Base-by-base conservation (phyloP, 2,113 vertebrate species). In the Pavo muticus region DNA sequence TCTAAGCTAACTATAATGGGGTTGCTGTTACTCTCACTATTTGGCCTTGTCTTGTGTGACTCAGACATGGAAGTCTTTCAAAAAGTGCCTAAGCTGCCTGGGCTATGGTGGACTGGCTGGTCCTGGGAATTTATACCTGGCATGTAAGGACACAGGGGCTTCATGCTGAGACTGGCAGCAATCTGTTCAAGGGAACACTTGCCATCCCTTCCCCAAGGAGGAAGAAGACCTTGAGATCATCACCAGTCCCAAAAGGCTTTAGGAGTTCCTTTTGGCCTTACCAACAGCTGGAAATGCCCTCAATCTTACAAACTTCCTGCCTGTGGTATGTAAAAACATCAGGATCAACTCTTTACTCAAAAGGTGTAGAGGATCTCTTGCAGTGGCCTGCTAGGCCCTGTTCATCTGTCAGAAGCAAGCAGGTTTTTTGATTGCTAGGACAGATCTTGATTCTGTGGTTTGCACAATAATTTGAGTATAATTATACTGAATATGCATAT, bases 341-440 rank as follows among this genome's bases (percentile, higher is more conserved):
- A 44, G n/a, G 23, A 54, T 11, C 14, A 47, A 9, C 11, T 27
- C 18, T 52, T n/a, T 30, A 2, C 25, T 48, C 14, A 18, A 54
- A 40, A 64, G 44, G 25, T 1, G 0, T 25, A 35, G 42, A 2
- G 1, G 10, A 21, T 56, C 2, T 3, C 32, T 57, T 37, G 35
- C 25, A 39, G 14, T 35, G 67, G n/a, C 21, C 75, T 73, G 7
- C 27, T 11, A 35, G 18, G 42, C 14, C 6, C 29, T 40, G 37
- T 18, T 50, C 27, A 16, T 48, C 40, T 78, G 24, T 37, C 48
- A 32, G 47, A 40, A 72, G 32, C 37, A 39, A 39, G 23, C 12
- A 29, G 35, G 9, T 50, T 77, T 63, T 64, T 44, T 69, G 29
- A 6, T 60, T 74, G 39, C 32, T 45, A 48, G 24, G 44, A 17